Evolutionary conservation across 2,888 invertebrate genomes (phyloP).

Genomic region (Acholoe squamosa): DNA sequence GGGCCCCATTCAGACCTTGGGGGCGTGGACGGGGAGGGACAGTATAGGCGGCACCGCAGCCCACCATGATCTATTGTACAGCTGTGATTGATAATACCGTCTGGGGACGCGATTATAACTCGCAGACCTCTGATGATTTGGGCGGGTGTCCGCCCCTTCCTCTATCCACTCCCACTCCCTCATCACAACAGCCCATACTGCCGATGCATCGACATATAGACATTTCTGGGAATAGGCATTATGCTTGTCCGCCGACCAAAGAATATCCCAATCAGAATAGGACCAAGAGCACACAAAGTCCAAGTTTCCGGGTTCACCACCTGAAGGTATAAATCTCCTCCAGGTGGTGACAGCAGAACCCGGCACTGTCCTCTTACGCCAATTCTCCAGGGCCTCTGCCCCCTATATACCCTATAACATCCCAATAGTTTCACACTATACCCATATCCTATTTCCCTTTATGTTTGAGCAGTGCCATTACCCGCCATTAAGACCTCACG

Average conservation of each 20-base stretch:
- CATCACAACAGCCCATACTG: not conserved
- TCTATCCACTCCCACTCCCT: slow-evolving; percentile 7
- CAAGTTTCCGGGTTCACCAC: not conserved
- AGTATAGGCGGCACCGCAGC: not conserved
- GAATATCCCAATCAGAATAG: not conserved
- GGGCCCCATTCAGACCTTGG: not conserved
- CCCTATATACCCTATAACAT: no score
- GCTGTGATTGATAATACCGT: slow-evolving; percentile 24
- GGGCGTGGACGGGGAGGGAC: not conserved
- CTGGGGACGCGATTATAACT: not conserved
- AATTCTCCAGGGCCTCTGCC: no score
- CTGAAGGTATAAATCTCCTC: not conserved
- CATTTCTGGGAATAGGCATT: not conserved
- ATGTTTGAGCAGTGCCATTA: no score
- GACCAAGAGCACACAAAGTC: not conserved
- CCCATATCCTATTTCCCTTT: no score
- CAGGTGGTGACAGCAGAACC: not conserved
- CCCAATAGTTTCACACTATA: no score
- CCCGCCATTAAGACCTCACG: no score
- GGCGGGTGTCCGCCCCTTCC: not conserved
- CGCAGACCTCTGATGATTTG: slow-evolving; percentile 16
- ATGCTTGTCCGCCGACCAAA: not conserved
- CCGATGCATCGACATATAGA: not conserved
- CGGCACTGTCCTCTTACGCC: not conserved
- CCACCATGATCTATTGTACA: not conserved